phyloP scores from a whole-genome alignment of 1,140 invertebrate genomes.

The Coenobita brevimanus region DNA sequence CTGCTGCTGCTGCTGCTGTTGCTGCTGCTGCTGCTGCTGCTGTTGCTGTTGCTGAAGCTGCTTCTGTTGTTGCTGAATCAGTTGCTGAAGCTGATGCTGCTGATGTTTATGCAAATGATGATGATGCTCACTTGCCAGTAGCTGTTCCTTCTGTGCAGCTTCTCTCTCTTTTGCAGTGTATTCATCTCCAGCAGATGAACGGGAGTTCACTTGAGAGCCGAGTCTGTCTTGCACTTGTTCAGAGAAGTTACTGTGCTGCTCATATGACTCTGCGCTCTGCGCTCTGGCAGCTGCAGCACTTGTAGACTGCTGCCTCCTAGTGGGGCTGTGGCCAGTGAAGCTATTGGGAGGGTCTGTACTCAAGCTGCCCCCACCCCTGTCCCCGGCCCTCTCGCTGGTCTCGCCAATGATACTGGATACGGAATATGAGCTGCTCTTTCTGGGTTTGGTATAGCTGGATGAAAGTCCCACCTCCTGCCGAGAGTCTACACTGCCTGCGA shows the following conservation, averaged over 20 bases:
- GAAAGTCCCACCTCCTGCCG: constrained; percentile 28
- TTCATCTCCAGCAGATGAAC: constrained; percentile 14
- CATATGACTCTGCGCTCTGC: constrained; percentile 15
- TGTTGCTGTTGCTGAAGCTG: constrained; percentile 10
- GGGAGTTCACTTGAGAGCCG: constrained; percentile 17
- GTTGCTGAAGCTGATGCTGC: neutral
- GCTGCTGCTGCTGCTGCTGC: constrained; percentile 16
- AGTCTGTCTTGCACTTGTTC: constrained; percentile 24
- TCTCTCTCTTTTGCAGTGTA: constrained; percentile 34
- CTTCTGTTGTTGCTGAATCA: neutral
- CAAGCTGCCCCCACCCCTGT: constrained; percentile 33
- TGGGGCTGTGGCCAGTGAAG: constrained; percentile 41
- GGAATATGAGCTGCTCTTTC: constrained; percentile 69
- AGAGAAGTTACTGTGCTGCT: constrained; percentile 24
- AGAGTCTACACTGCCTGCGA: constrained; percentile 37
- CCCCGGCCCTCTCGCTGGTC: constrained; percentile 57
- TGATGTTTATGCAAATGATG: neutral
- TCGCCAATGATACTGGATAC: constrained; percentile 69
- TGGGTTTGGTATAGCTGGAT: constrained; percentile 45
- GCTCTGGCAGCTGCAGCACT: constrained; percentile 13
- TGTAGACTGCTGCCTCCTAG: constrained; percentile 41
- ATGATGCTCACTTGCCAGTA: constrained; percentile 5
- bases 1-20: neutral
- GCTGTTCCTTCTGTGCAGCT: constrained; percentile 23
- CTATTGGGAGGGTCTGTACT: constrained; percentile 54